Conservation (phyloP, 23 tunicate species). For the Aplidium turbinatum region DNA sequence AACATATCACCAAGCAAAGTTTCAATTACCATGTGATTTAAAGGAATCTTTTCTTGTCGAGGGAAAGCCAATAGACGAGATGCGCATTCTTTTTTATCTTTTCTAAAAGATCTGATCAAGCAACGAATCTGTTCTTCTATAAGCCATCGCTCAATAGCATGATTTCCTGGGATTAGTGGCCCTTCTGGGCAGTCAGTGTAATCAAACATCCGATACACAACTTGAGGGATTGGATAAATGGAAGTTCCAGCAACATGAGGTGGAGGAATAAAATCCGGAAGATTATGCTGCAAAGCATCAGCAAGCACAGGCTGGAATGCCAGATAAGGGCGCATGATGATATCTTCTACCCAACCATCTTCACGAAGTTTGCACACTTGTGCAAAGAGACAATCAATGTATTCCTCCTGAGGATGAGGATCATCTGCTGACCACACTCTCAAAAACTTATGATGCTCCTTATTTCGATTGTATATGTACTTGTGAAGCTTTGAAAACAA, state of each 20-base stretch:
- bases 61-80: conserved; percentile 55
- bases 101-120: conserved; percentile 48
- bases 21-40: conserved; percentile 75
- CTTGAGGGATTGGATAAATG: conserved; percentile 75
- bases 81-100: conserved; percentile 94
- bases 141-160: conserved; percentile 90
- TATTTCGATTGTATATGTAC: conserved; percentile 71
- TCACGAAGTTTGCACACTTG: conserved; percentile 82
- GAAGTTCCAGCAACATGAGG: conserved; percentile 78
- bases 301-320: conserved; percentile 87
- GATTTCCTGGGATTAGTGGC: conserved; percentile 83
- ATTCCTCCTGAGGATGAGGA: conserved; percentile 96
- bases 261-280: conserved; percentile 82
- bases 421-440: conserved; percentile 94
- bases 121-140: conserved; percentile 74
- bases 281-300: conserved; percentile 79
- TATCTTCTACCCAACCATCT: conserved; percentile 93
- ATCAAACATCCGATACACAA: conserved; percentile 92
- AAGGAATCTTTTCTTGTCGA: conserved; percentile 70
- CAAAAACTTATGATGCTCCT: conserved; percentile 65
- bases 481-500: conserved; percentile 58
- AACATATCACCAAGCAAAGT: conserved; percentile 83
- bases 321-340: conserved; percentile 80
- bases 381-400: conserved; percentile 88
- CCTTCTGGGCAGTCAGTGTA: conserved; percentile 97